phyloP scores from a whole-genome alignment of 53 echinoderm and acorn worm species.

The Echinometra lucunter region DNA sequence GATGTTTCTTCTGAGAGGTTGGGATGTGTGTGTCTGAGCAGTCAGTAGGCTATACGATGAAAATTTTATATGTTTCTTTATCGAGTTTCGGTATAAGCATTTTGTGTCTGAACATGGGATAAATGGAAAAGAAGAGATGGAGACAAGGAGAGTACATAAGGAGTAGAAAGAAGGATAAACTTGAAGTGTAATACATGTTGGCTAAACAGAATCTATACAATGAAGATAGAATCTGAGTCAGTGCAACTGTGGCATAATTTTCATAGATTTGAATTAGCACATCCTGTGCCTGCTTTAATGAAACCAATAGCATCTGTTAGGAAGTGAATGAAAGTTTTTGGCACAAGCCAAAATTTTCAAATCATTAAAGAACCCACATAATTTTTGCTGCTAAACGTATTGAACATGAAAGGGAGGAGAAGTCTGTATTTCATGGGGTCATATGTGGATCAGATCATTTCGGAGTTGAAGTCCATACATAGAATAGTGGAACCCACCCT shows the following conservation, averaged over 20 bases:
- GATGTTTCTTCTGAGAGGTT: too few species aligned
- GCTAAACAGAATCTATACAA: neutral
- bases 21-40: too few species aligned
- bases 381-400: neutral
- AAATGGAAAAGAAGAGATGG: neutral
- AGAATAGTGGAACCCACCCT: too few species aligned
- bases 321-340: constrained; percentile 45
- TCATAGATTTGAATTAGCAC: constrained; percentile 17
- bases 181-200: neutral
- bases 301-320: constrained; percentile 43
- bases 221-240: constrained; percentile 19
- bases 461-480: too few species aligned
- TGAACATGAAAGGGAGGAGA: neutral
- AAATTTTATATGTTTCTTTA: too few species aligned
- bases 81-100: too few species aligned
- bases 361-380: neutral
- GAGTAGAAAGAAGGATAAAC: neutral
- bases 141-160: neutral
- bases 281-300: constrained; percentile 35
- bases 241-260: constrained; percentile 5
- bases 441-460: too few species aligned
- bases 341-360: constrained; percentile 26
- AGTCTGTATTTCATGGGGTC: too few species aligned
- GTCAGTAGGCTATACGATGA: too few species aligned
- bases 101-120: too few species aligned